Evolutionary conservation across 1,140 invertebrate species (phyloP), one percentile per base, ranked within the genome.

Genomic region (Theocolax elegans): DNA sequence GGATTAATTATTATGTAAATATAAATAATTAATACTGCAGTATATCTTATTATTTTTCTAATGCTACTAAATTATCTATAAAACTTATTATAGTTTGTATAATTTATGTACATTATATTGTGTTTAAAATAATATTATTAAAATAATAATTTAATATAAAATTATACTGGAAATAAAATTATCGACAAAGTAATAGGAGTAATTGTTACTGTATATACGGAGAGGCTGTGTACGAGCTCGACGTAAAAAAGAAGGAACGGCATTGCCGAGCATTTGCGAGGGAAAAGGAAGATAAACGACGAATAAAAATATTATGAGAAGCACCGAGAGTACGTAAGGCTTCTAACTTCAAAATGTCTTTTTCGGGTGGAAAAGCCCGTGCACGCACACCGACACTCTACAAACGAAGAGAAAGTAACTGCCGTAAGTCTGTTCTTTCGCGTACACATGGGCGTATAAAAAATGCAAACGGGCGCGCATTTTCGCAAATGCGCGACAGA

Each of bases 281-380:
- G 7, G 6, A 21, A 21, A 13, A n/a, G n/a, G 27, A 56, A 46
- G 53, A 67, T 56, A 46, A 58, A 67, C 25, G 19, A 58, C 27
- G 53, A 48, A 67, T 67, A 42, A 58, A 58, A 42, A 58, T 67
- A 58, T 58, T 67, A 46, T 21, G 65, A 46, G 19, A 27, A 8
- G 51, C 29, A 29, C 27, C 40, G 13, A 17, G 17, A 15, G 25
- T 23, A 25, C 19, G 27, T 12, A 25, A 35, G 19, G 13, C 27
- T 56, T 17, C 25, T 23, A 67, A 46, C 25, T 48, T 46, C 40
- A 46, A 38, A 67, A 42, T 54, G 9, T 53, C 48, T 42, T 17
- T 15, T 42, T 23, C 9, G 29, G 46, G 29, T 31, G 23, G 35
- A 19, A 38, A n/a, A 64, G 21, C 6, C n/a, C n/a, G 29, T 7